Percentiles rank a stretch among this genome's conserved stretches.
Evolutionary conservation across 2,113 vertebrate species (phyloP).

Genomic region (Chionis minor): DNA sequence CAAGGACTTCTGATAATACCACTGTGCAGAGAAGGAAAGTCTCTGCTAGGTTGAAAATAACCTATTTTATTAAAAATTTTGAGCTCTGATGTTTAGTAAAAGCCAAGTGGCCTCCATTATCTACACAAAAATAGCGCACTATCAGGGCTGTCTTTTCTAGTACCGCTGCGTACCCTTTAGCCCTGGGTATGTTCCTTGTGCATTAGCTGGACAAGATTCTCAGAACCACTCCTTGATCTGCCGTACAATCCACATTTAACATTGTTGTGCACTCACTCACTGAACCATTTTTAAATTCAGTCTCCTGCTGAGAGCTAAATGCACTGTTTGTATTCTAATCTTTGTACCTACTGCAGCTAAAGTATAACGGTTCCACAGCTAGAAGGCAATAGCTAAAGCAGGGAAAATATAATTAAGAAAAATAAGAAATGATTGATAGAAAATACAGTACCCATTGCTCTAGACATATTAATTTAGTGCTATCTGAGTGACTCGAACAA

Average conservation of each 20-base stretch:
- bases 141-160: neutral
- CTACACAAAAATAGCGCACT: neutral
- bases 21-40: neutral
- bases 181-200: neutral
- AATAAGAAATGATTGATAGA: conserved; percentile 58
- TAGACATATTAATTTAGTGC: conserved; percentile 54
- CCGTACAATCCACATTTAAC: neutral
- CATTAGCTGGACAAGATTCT: neutral
- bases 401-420: conserved; percentile 61
- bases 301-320: conserved; percentile 32
- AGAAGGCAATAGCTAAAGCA: conserved; percentile 48
- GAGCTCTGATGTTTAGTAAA: conserved; percentile 19
- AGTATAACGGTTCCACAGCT: neutral
- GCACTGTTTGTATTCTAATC: conserved; percentile 47
- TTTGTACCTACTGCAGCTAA: conserved; percentile 43
- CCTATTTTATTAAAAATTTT: conserved; percentile 30
- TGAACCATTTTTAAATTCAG: conserved; percentile 37
- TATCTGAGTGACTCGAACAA: conserved; percentile 53
- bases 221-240: neutral
- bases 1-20: neutral
- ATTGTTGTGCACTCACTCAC: neutral
- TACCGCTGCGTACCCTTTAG: neutral
- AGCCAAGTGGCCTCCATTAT: conserved; percentile 38
- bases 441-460: conserved; percentile 41
- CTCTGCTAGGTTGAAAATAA: conserved; percentile 11